Evolutionary conservation across 2,113 vertebrate species (phyloP).

Genomic region (Daubentonia madagascariensis): DNA sequence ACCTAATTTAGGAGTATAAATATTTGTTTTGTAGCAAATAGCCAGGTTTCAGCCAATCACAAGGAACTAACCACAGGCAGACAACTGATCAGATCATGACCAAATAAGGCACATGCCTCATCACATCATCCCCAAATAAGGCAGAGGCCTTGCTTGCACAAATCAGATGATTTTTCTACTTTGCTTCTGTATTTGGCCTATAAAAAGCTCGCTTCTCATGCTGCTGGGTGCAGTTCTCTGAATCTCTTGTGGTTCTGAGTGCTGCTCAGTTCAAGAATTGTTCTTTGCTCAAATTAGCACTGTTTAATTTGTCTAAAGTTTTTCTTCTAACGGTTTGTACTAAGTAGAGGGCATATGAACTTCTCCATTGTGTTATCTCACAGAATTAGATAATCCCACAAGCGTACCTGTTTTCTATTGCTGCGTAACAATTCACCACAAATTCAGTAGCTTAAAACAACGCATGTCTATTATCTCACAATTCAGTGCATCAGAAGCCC

Average conservation of each 20-base stretch:
- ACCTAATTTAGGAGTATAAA: background rate
- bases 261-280: background rate
- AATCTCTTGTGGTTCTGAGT: background rate
- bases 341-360: background rate
- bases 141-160: fast-evolving
- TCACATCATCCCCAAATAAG: background rate
- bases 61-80: background rate
- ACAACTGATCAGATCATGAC: no score
- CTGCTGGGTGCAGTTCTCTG: background rate
- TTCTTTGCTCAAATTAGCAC: background rate
- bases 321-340: background rate
- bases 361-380: background rate
- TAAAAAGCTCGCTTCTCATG: background rate
- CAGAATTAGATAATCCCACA: background rate
- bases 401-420: background rate
- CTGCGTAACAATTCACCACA: background rate
- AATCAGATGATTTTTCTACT: background rate
- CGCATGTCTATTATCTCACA: background rate
- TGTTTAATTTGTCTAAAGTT: background rate
- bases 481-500: background rate
- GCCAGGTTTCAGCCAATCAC: background rate
- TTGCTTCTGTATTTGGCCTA: background rate
- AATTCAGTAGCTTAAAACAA: background rate
- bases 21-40: background rate
- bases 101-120: background rate